phyloP scores from a whole-genome alignment of 2,113 vertebrate genomes.

The Zeus faber region DNA sequence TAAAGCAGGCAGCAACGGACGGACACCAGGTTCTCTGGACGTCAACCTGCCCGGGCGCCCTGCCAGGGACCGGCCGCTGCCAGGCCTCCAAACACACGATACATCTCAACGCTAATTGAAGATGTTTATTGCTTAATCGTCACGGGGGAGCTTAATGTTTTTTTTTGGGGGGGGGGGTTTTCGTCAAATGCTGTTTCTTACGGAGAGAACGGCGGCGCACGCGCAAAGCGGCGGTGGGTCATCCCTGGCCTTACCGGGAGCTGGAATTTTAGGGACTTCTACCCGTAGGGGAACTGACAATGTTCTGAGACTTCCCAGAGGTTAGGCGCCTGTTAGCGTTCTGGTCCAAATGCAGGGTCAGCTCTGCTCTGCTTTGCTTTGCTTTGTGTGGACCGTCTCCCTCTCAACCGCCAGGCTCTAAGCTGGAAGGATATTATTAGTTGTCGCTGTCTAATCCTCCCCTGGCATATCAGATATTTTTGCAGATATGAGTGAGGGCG shows the following conservation, averaged over 20 bases:
- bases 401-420: conserved; percentile 27
- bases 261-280: conserved; percentile 26
- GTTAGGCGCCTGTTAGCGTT: conserved; percentile 52
- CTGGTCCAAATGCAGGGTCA: conserved; percentile 55
- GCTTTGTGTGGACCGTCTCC: conserved; percentile 29
- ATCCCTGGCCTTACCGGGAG: too few relatives aligned
- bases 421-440: conserved; percentile 40
- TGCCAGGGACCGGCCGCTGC: conserved; percentile 34
- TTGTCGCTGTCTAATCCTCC: conserved; percentile 53
- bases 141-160: too few relatives aligned
- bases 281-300: conserved; percentile 44
- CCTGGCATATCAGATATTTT: conserved; percentile 53
- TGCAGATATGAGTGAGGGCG: conserved; percentile 42
- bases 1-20: conserved; percentile 38
- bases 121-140: too few relatives aligned
- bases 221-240: too few relatives aligned
- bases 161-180: too few relatives aligned
- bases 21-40: conserved; percentile 31
- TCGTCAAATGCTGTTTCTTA: too few relatives aligned
- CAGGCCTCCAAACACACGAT: conserved; percentile 40
- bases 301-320: conserved; percentile 64
- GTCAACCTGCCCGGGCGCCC: conserved; percentile 8
- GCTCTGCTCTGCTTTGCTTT: too few relatives aligned
- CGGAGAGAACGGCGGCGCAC: too few relatives aligned
- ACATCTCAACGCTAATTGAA: conserved; percentile 43